These are phyloP conservation scores for Chionis minor DNA, from an alignment of 2,113 vertebrate species.

Conservation along the genomic window DNA sequence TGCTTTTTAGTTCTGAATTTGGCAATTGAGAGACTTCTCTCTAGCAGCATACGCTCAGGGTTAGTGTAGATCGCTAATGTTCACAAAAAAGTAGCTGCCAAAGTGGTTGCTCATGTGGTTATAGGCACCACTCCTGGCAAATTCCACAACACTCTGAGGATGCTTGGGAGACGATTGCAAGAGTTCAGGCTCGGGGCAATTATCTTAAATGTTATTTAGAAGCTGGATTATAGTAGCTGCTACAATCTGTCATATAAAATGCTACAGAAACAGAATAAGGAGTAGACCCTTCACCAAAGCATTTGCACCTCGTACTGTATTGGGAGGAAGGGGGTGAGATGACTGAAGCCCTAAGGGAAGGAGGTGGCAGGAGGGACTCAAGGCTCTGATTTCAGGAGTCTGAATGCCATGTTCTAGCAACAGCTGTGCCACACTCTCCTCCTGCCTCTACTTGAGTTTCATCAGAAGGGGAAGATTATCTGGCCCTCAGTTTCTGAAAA, in stretches of 20 bases:
- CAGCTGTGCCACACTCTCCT: background rate
- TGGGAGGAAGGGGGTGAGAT: background rate
- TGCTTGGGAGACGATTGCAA: background rate
- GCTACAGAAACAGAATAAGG: fast-evolving
- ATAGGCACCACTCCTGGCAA: background rate
- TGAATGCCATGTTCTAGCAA: fast-evolving
- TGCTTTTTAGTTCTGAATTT: background rate
- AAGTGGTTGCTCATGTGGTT: background rate
- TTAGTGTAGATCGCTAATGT: fast-evolving
- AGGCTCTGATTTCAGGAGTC: background rate
- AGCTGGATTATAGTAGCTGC: background rate
- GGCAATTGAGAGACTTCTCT: background rate
- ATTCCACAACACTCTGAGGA: background rate
- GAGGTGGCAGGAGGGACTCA: background rate
- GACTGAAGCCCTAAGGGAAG: background rate
- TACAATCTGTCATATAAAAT: background rate
- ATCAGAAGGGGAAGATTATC: no score
- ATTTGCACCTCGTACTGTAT: fast-evolving
- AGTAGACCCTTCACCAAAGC: background rate
- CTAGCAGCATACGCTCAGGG: background rate
- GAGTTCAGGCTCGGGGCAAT: background rate
- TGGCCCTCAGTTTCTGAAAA: background rate
- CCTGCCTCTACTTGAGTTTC: background rate
- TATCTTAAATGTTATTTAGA: background rate
- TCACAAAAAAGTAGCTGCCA: background rate